A percentile compares a stretch with the other conserved stretches of the same genome.
Evolutionary conservation across 2,888 invertebrate species (phyloP).

Genomic region (Brassicogethes aeneus): DNA sequence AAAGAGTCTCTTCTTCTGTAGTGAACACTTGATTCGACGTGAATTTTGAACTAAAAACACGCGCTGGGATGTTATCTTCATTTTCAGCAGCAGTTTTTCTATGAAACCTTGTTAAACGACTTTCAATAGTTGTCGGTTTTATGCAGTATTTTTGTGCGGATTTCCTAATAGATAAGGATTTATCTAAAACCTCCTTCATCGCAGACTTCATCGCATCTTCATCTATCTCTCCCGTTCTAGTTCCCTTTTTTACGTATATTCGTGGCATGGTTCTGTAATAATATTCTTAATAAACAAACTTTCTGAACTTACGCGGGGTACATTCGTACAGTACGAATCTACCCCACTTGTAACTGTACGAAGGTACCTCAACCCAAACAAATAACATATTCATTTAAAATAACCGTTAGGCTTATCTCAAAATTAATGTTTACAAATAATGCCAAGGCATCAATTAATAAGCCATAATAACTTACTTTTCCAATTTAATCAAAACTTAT

Average conservation of each 20-base stretch:
- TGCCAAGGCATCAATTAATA: background rate
- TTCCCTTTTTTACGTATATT: slow-evolving; percentile 8
- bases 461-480: background rate
- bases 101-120: slow-evolving; percentile 9
- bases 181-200: slow-evolving; percentile 13
- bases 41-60: slow-evolving; percentile 9
- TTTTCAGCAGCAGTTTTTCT: slow-evolving; percentile 6
- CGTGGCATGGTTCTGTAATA: slow-evolving; percentile 4
- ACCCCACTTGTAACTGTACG: slow-evolving; percentile 8
- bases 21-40: slow-evolving; percentile 14
- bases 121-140: slow-evolving; percentile 15
- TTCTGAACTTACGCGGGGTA: slow-evolving; percentile 3
- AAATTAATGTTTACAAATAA: background rate
- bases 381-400: background rate
- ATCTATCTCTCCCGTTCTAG: slow-evolving; percentile 9
- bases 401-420: background rate
- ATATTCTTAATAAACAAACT: background rate
- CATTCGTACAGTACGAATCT: slow-evolving; percentile 10
- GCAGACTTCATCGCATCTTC: slow-evolving; percentile 11
- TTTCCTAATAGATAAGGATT: slow-evolving; percentile 14
- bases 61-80: slow-evolving; percentile 1
- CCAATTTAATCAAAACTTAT: background rate
- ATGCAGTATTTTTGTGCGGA: slow-evolving; percentile 15
- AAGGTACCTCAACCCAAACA: slow-evolving; percentile 6
- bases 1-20: slow-evolving; percentile 12